These are phyloP conservation scores for Panulirus ornatus DNA, from an alignment of 1,140 invertebrate genomes.

Conservation along the genomic window DNA sequence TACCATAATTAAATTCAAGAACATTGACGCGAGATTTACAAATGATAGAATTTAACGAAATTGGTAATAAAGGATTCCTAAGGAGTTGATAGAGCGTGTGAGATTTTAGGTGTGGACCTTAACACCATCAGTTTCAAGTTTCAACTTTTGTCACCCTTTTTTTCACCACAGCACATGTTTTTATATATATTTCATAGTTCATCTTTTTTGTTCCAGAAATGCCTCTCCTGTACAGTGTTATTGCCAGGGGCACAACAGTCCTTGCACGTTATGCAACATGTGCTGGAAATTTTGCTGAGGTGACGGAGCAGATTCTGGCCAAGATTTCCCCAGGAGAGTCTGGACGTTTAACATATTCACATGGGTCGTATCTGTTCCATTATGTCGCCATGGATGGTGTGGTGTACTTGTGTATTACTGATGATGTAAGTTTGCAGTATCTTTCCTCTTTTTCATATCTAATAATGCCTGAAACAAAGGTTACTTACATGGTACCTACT, in stretches of 20 bases:
- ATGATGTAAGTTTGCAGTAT: constrained; percentile 87
- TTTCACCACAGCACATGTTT: too few relatives aligned
- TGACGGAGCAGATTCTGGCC: constrained; percentile 92
- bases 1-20: too few relatives aligned
- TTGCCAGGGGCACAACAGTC: constrained; percentile 91
- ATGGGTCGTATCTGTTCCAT: constrained; percentile 94
- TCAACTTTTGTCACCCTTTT: too few relatives aligned
- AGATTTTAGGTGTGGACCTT: too few relatives aligned
- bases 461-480: too few relatives aligned
- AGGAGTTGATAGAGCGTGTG: too few relatives aligned
- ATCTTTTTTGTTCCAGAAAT: constrained; percentile 79
- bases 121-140: too few relatives aligned
- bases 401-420: constrained; percentile 95
- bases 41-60: too few relatives aligned
- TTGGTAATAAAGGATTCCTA: too few relatives aligned
- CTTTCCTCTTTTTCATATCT: too few relatives aligned
- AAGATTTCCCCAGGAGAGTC: constrained; percentile 89
- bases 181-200: neutral
- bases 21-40: too few relatives aligned
- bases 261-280: constrained; percentile 94
- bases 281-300: constrained; percentile 95
- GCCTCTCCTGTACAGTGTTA: constrained; percentile 93
- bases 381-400: constrained; percentile 92
- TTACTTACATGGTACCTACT: too few relatives aligned
- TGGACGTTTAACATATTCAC: constrained; percentile 93